Evolutionary conservation across 2,888 invertebrate genomes (phyloP), one percentile per base, ranked within the genome.

Genomic region (Liopterus haemorrhoidalis): DNA sequence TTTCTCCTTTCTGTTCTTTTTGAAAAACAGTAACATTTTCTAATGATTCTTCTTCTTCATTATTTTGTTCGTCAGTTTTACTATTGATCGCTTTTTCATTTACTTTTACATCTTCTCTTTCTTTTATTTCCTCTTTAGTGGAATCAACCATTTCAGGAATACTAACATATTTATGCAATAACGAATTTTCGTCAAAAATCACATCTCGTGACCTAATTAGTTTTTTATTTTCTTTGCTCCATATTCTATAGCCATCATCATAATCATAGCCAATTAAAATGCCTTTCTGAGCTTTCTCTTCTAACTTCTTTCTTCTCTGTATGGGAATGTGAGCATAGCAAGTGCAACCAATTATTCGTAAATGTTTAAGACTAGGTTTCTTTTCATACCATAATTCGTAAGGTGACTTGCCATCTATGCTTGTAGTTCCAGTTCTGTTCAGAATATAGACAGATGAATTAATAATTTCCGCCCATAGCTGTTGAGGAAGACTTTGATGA

Each of bases 191-290:
- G 5, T 43, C 38, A 16, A 39, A 43, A 9, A 39, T 11, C 2
- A 44, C 39, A 31, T 38, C 44, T 11, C 38, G 9, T 11, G 25
- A 25, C 15, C 38, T 20, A 19, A 39, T 25, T 11, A 39, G 11
- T 9, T 12, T 31, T 3, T 36, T 9, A 14, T 41, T 46, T 14
- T 49, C 51, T 22, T 41, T 25, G n/a, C 44, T 32, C 30, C 42
- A 57, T 22, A 58, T 47, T 24, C 53, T 41, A 42, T 54, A 57
- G 0, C 52, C 47, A 28, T 54, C 52, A 19, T 55, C 50, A 15
- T 51, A 51, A 48, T 56, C 54, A 36, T 58, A 56, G 11, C 57
- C 55, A 8, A 55, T 52, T 6, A 59, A 43, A 41, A 52, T 42
- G 8, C 56, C 52, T 30, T 46, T 43, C 4, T 25, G 14, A 15